Percentiles rank a stretch among this genome's conserved stretches.
These are phyloP conservation scores for Psittacula derbiana DNA, from an alignment of 2,797 vertebrate species.

Conservation along the genomic window DNA sequence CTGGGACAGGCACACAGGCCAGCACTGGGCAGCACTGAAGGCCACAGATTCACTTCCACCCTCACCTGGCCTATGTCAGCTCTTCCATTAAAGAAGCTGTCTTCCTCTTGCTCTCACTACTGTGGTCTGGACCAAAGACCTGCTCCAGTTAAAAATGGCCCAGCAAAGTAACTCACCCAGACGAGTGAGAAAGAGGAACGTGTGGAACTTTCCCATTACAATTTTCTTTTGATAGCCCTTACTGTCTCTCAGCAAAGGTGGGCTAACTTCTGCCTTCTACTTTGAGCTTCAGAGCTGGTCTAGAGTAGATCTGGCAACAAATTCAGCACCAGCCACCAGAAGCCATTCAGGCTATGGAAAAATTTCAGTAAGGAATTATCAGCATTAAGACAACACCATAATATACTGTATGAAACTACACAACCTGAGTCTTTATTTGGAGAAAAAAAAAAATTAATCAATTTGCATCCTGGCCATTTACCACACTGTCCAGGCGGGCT, in stretches of 20 bases:
- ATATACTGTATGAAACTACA: background rate
- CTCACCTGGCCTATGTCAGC: background rate
- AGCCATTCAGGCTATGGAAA: background rate
- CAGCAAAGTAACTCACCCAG: background rate
- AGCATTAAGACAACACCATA: background rate
- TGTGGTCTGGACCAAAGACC: background rate
- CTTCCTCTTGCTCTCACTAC: background rate
- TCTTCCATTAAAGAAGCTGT: background rate
- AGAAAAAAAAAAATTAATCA: background rate
- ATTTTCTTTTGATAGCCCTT: background rate
- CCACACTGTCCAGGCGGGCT: fast-evolving
- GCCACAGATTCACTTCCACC: background rate
- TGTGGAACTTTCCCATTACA: background rate
- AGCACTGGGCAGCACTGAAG: background rate
- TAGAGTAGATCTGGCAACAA: background rate
- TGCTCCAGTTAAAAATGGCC: background rate
- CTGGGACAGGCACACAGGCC: background rate
- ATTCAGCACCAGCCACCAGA: background rate
- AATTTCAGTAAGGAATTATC: background rate
- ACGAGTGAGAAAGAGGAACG: fast-evolving
- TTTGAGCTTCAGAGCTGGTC: background rate
- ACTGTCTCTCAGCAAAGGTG: background rate
- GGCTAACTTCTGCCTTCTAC: background rate
- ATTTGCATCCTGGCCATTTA: background rate
- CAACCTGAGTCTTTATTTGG: background rate